Percentiles rank a stretch among this genome's conserved stretches.
Evolutionary conservation across 2,888 invertebrate genomes (phyloP).

Genomic region (Epirrhoe alternata): DNA sequence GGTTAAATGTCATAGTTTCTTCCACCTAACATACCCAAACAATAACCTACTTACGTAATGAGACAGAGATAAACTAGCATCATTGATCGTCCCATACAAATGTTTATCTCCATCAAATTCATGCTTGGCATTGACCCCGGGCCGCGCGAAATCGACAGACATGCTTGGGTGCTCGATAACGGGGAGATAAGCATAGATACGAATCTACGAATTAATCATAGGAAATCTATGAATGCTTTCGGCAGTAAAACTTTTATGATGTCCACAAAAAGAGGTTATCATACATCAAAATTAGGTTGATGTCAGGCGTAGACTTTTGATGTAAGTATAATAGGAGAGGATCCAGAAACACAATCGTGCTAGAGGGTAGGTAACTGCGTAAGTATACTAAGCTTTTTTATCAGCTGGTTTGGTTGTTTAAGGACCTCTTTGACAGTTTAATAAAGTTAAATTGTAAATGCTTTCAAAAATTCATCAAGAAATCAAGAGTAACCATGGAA

Average conservation of each 20-base stretch:
- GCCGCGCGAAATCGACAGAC: conserved; percentile 29
- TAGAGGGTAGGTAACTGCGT: neutral
- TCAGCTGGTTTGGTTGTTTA: neutral
- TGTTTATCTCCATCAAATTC: conserved; percentile 37
- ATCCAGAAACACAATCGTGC: neutral
- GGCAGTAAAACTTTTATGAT: neutral
- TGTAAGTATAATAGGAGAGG: neutral
- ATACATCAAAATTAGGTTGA: neutral
- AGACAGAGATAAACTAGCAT: conserved; percentile 33
- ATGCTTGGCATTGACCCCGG: conserved; percentile 56
- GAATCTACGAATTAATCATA: conserved; percentile 10
- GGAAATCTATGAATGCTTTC: neutral
- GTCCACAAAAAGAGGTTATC: neutral
- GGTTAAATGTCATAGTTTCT: neutral
- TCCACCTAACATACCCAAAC: neutral
- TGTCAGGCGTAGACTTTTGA: neutral
- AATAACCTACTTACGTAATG: conserved; percentile 23
- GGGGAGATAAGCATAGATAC: conserved; percentile 16
- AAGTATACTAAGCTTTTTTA: neutral
- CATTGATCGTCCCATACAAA: conserved; percentile 30
- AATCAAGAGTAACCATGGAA: too few species aligned
- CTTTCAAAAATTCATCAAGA: too few species aligned
- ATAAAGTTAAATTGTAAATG: too few species aligned
- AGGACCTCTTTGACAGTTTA: too few species aligned
- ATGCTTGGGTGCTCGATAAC: conserved; percentile 19